Conservation (phyloP, 2,797 vertebrate genomes). For the Enteromius viviparus region DNA sequence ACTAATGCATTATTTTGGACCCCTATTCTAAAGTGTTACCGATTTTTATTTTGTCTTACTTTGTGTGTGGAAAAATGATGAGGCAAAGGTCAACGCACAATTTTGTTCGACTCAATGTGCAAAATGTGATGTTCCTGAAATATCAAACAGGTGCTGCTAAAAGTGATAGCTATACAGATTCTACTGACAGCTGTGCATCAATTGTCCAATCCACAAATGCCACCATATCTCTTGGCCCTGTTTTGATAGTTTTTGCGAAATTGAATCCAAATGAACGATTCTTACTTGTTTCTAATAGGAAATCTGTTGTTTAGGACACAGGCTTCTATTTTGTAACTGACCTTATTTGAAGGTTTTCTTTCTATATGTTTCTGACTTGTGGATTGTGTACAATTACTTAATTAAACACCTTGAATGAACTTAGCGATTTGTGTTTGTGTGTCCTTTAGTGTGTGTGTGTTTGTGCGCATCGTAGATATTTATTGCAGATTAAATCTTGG, state of each 20-base stretch:
- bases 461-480: conserved; percentile 11
- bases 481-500: background rate
- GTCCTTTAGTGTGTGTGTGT: conserved; percentile 50
- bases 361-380: conserved; percentile 79
- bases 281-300: conserved; percentile 64
- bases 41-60: background rate
- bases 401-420: conserved; percentile 82
- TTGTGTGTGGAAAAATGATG: conserved; percentile 6
- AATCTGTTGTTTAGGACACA: conserved; percentile 67
- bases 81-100: conserved; percentile 10
- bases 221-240: conserved; percentile 57
- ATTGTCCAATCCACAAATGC: conserved; percentile 38
- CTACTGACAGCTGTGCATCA: conserved; percentile 28
- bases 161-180: background rate
- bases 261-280: conserved; percentile 56
- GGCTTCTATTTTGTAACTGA: conserved; percentile 69
- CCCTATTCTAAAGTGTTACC: too few relatives aligned
- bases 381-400: conserved; percentile 82
- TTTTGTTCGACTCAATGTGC: conserved; percentile 3
- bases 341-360: conserved; percentile 73
- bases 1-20: too few relatives aligned
- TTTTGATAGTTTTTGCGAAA: conserved; percentile 48
- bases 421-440: conserved; percentile 63
- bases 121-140: conserved; percentile 21
- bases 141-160: conserved; percentile 38